Base-by-base conservation (phyloP, 2,888 invertebrate genomes). In the Pseudolycoriella hygida region DNA sequence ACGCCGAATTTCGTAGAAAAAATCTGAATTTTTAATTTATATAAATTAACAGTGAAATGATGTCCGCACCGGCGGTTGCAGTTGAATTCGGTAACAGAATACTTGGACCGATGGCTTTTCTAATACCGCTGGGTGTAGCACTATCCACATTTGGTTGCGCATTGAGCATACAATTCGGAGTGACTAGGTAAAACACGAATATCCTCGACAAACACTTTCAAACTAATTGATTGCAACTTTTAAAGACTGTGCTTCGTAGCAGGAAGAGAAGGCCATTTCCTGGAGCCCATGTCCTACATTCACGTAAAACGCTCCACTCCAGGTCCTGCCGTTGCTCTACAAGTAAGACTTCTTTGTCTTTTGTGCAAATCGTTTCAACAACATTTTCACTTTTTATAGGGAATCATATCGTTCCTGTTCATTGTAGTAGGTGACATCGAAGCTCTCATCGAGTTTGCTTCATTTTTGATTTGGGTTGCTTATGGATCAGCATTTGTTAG, bases 381-480 rank as follows among this genome's bases (percentile, higher is more conserved):
- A 19, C 41, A 17, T n/a, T 3, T 17, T 40, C n/a, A 10, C 11
- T 12, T 14, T 42, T 68, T 70, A 43, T 68, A 78, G 75, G 79
- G 77, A 11, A 19, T 80, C 17, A 66, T 86, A n/a, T 71, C 84
- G 1, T 65, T 80, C 34, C 53, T 77, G 40, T 83, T 83, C 60
- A 77, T 87, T 43, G 55, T 79, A 40, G 70, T 77, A 19, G 85
- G 85, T 46, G 74, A 84, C 60, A 84, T 88, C 47, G 69, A 71
- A 42, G 73, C 76, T 2, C 68, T 89, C 12, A 88, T 89, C 51
- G 82, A 86, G 55, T 85, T 88, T 59, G 84, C 85, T 39, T 86
- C 85, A 60, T 88, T 88, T 68, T 74, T 87, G 50, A 79, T 85
- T 17, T 89, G 88, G 88, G 74, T 86, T 49, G 86, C 86, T 65